Conservation (phyloP, 2,888 invertebrate species). For the Drosophila maculinotata region DNA sequence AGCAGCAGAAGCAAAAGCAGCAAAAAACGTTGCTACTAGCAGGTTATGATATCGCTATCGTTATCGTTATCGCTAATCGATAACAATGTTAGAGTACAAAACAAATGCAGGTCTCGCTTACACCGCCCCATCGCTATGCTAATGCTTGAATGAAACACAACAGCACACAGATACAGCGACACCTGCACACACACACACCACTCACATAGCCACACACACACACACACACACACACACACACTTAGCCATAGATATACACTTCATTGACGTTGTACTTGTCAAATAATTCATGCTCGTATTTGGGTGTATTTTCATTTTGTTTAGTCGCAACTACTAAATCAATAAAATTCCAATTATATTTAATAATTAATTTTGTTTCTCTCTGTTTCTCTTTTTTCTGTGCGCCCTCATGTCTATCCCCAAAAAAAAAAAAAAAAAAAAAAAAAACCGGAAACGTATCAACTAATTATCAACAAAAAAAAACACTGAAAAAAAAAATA, state of each 20-base stretch:
- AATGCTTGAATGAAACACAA: conserved; percentile 30
- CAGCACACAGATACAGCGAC: conserved; percentile 15
- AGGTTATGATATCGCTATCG: conserved; percentile 40
- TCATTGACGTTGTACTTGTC: conserved; percentile 77
- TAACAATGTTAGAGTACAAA: conserved; percentile 26
- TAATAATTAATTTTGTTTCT: conserved; percentile 72
- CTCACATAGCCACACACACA: conserved; percentile 26
- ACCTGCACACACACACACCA: conserved; percentile 11
- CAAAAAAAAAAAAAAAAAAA: background rate
- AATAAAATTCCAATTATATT: conserved; percentile 77
- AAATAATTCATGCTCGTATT: conserved; percentile 79
- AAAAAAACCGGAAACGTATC: conserved; percentile 21
- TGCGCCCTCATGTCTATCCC: conserved; percentile 22
- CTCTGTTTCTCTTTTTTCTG: conserved; percentile 35
- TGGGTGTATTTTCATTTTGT: conserved; percentile 76
- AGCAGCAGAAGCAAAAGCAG: conserved; percentile 15
- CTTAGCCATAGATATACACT: conserved; percentile 49
- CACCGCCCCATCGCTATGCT: conserved; percentile 48
- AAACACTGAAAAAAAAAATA: conserved; percentile 5
- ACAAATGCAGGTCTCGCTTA: conserved; percentile 37
- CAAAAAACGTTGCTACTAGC: conserved; percentile 15
- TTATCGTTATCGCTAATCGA: conserved; percentile 32
- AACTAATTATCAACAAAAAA: conserved; percentile 33
- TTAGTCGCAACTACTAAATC: conserved; percentile 79
- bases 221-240: conserved; percentile 17